These are phyloP conservation scores for Holacanthella duospinosa DNA, from an alignment of 2,888 invertebrate species.

Conservation along the genomic window DNA sequence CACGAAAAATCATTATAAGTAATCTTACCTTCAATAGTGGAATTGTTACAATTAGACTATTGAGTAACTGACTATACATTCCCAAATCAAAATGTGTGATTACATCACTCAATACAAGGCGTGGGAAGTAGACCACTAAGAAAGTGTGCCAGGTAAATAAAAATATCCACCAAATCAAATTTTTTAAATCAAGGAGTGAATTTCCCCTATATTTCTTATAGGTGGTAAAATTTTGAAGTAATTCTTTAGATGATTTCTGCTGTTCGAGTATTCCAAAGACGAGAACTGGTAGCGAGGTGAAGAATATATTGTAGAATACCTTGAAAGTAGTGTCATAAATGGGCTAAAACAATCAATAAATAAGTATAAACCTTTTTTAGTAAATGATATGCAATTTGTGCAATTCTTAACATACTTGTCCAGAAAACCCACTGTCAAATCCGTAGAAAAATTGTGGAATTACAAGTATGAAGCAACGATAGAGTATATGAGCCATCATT, in stretches of 20 bases:
- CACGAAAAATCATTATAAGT: too few relatives aligned
- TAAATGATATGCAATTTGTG: background rate
- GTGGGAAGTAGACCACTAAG: background rate
- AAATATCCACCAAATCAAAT: background rate
- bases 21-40: background rate
- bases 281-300: slow-evolving; percentile 63
- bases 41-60: background rate
- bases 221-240: slow-evolving; percentile 37
- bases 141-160: background rate
- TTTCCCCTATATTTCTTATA: background rate
- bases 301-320: slow-evolving; percentile 63
- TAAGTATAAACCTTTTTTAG: too few relatives aligned
- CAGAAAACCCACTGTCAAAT: slow-evolving; percentile 44
- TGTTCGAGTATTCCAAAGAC: slow-evolving; percentile 66
- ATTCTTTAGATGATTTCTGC: slow-evolving; percentile 49
- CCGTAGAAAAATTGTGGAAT: slow-evolving; percentile 49
- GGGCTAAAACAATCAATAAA: slow-evolving; percentile 45
- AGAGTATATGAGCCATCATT: slow-evolving; percentile 72
- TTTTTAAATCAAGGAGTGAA: background rate
- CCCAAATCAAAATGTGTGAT: background rate
- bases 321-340: slow-evolving; percentile 65
- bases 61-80: background rate
- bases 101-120: background rate
- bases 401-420: slow-evolving; percentile 40
- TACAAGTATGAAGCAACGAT: slow-evolving; percentile 70